A percentile compares a stretch with the other conserved stretches of the same genome.
Evolutionary conservation across 2,888 invertebrate species (phyloP).

Genomic region (Sarcophaga caerulescens): DNA sequence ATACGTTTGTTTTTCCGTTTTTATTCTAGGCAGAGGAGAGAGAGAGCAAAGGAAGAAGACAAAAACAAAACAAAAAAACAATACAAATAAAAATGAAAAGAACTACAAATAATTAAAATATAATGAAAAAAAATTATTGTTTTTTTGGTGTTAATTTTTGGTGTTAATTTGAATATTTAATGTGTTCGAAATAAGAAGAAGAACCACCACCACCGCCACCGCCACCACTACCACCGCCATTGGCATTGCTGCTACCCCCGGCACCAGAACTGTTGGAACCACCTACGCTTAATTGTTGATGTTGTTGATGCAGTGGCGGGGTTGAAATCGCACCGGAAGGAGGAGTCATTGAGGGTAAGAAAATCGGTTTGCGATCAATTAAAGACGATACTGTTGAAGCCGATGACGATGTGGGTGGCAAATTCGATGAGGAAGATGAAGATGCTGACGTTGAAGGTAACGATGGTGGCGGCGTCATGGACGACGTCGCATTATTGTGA

Average conservation of each 20-base stretch:
- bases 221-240: too few species aligned
- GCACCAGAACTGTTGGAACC: conserved; percentile 64
- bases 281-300: conserved; percentile 63
- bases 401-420: conserved; percentile 72
- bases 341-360: conserved; percentile 77
- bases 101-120: conserved; percentile 4
- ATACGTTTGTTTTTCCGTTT: neutral
- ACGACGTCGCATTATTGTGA: conserved; percentile 68
- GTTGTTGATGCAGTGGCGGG: conserved; percentile 72
- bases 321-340: conserved; percentile 74
- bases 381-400: conserved; percentile 71
- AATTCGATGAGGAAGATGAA: conserved; percentile 69
- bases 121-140: conserved; percentile 12
- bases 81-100: neutral
- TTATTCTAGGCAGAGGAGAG: neutral
- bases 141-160: neutral
- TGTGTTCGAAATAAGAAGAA: conserved; percentile 75
- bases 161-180: conserved; percentile 77
- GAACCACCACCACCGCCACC: conserved; percentile 16
- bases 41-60: too few species aligned
- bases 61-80: too few species aligned
- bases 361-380: conserved; percentile 79
- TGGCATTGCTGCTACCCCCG: conserved; percentile 26
- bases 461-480: conserved; percentile 74
- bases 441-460: conserved; percentile 72